phyloP scores from a whole-genome alignment of 2,113 vertebrate genomes.

The Panthera uncia region DNA sequence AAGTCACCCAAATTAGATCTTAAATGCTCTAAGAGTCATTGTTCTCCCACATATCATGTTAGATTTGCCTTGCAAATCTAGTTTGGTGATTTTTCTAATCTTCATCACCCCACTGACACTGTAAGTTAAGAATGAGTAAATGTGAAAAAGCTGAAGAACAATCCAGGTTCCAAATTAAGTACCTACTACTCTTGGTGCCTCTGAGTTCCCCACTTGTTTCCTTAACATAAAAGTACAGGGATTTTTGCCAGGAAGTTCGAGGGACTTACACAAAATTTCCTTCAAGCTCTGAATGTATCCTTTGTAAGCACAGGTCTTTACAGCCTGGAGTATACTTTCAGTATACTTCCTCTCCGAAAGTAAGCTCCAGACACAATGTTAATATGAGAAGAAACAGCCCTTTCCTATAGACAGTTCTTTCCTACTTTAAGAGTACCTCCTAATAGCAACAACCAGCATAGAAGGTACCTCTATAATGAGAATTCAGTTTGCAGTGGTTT shows the following conservation, averaged over 20 bases:
- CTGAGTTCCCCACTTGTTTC: neutral
- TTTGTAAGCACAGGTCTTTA: neutral
- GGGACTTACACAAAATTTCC: neutral
- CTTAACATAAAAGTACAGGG: neutral
- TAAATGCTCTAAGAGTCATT: neutral
- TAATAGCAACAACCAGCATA: neutral
- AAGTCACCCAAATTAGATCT: neutral
- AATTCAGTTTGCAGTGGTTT: neutral
- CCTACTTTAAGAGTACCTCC: neutral
- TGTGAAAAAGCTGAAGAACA: neutral
- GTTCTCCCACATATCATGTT: neutral
- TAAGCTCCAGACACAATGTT: neutral
- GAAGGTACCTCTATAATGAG: neutral
- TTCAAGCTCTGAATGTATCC: neutral
- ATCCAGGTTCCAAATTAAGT: neutral
- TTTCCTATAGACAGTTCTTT: neutral
- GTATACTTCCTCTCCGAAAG: neutral
- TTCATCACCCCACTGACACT: neutral
- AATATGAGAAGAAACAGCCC: neutral
- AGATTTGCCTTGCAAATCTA: neutral
- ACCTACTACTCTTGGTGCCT: neutral
- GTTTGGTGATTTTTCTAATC: neutral
- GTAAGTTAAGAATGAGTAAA: neutral
- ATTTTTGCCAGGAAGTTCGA: neutral
- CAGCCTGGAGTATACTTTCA: neutral